Base-by-base conservation (phyloP, 1,140 invertebrate genomes). In the Lepidurus packardi region DNA sequence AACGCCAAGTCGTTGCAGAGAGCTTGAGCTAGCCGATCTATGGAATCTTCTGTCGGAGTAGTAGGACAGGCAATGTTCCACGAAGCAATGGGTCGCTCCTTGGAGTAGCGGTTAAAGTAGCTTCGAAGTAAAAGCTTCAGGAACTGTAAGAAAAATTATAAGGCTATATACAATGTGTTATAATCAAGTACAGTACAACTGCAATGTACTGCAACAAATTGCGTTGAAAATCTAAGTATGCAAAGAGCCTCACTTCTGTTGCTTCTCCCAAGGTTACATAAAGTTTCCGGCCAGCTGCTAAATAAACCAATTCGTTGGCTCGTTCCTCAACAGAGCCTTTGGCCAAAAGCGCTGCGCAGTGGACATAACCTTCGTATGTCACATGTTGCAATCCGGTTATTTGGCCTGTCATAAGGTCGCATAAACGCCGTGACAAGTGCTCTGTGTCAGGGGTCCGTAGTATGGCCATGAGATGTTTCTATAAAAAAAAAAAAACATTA, bases 401-500 rank as follows among this genome's bases (percentile, higher is more conserved):
- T 78, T 78, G 78, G 21, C 78, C 78, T 41, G 78, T 78, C 78
- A 78, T 78, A 8, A 78, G 42, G 43, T 78, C 78, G 45, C 78
- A 78, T 11, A 78, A 43, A 43, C 78, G 73, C 0, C 43, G 5
- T 1, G 43, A 3, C 0, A 78, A 43, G 21, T 41, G 13, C 7
- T 78, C 78, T 47, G 44, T 44, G 5, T 53, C 73, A 21, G 78
- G 73, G 13, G 16, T 43, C 3, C 73, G 9, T 7, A 78, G 24
- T 74, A 78, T 41, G 42, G 34, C 34, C 75, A 44, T 74, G 45
- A 16, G 6, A 78, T 4, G 7, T 73, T 44, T 44, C 44, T 78
- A 73, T 78, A 24, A 25, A 73, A 78, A 16, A 34, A 7, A 25
- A 42, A 41, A 2, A 34, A n/a, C n/a, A n/a, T n/a, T n/a, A n/a